Conservation (phyloP, 1,140 invertebrate genomes). For the Ceratina calcarata region DNA sequence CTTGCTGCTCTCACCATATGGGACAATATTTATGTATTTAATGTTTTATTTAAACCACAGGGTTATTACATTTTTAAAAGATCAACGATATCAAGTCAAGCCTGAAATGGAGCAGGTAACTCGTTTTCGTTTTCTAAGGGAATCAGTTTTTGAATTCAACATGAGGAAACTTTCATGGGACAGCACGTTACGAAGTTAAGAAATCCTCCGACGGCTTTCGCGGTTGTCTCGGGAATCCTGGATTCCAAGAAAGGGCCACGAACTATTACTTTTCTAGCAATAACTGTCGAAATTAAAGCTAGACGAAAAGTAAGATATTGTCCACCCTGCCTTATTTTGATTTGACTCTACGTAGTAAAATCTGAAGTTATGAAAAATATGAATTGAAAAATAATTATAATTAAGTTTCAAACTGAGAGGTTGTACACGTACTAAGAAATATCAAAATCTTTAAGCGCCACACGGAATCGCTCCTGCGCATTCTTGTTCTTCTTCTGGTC, state of each 20-base stretch:
- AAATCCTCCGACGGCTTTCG: conserved; percentile 42
- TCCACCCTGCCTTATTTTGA: no score
- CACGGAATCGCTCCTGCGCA: no score
- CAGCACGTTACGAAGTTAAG: conserved; percentile 5
- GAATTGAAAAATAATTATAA: no score
- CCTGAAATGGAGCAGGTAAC: not conserved
- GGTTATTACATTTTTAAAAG: not conserved
- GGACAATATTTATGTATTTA: not conserved
- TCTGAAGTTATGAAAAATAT: no score
- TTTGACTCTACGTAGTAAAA: not conserved
- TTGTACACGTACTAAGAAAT: no score
- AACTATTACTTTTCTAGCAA: conserved; percentile 15
- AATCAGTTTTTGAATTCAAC: conserved; percentile 47
- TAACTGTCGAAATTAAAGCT: not conserved
- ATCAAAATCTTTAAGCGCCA: no score
- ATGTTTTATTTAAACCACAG: not conserved
- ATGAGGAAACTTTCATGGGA: conserved; percentile 45
- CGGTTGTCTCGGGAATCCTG: conserved; percentile 20
- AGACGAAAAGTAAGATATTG: not conserved
- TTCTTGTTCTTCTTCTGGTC: no score
- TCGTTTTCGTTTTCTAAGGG: conserved; percentile 12
- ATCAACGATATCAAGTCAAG: conserved; percentile 7
- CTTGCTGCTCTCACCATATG: not conserved
- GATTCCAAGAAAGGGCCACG: conserved; percentile 9
- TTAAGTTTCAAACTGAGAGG: no score